Base-by-base conservation (phyloP, 2,888 invertebrate genomes). In the Heliconius sara region DNA sequence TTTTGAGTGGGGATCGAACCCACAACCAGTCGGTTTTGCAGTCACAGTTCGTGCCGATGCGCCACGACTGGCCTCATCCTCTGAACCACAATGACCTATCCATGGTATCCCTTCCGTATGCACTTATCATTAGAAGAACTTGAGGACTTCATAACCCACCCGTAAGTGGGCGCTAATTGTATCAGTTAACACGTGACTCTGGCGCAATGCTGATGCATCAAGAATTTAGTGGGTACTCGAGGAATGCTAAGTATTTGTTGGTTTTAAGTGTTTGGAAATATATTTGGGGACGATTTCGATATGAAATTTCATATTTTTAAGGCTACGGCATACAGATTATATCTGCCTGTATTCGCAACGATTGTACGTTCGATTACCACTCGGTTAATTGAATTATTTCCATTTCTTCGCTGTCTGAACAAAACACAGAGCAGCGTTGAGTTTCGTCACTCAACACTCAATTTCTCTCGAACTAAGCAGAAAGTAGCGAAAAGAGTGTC, bases 161-260 rank as follows among this genome's bases (percentile, higher is more conserved):
- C 57, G 81, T 83, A 83, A 84, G 81, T 83, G 80, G 79, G 70
- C 81, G 80, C 79, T 84, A 84, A 84, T 82, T 83, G 78, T 81
- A 72, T 79, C 81, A 76, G 66, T 82, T 80, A 80, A 75, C 81
- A 75, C 57, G 27, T 66, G 70, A 68, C 74, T 78, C 77, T 65
- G 47, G 66, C 73, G 76, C 60, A 39, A 68, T 60, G 22, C 57
- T 66, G 22, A 67, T 27, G 27, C n/a, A 27, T 65, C n/a, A 25
- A 25, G 60, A 73, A 60, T 73, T 73, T 73, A 73, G 73, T 34
- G 30, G 34, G 12, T 60, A 39, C 60, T 60, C 60, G 73, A 39
- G 73, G 73, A 73, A 73, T 73, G 73, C 39, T 73, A 39, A 73
- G 13, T 34, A 73, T 73, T 73, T 70, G 39, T 39, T 75, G 0